Evolutionary conservation across 2,797 vertebrate genomes (phyloP), one percentile per base, ranked within the genome.

Genomic region (Heliangelus exortis): DNA sequence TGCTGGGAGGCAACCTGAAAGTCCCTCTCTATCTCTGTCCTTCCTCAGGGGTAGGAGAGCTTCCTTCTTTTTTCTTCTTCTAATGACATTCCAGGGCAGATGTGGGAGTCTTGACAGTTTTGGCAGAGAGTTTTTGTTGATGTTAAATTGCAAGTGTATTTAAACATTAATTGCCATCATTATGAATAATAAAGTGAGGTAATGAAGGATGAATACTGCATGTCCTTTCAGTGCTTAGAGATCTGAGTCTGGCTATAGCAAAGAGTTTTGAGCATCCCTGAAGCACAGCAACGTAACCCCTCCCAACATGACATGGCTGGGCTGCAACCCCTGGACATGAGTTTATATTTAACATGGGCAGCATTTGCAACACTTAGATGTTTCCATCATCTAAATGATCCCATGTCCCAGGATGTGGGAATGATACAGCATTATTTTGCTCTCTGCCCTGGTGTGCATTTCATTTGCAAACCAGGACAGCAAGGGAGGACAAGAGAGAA

Each of bases 261-360:
- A 57, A 22, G 25, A 31, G 7, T 16, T 72, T 73, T 83, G 45
- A 29, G 11, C 9, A 7, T 48, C 50, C 71, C n/a, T 61, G 20
- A 51, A n/a, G 48, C 3, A 8, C 0, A 14, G 11, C 29, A 55
- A 13, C 1, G 1, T 12, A 63, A 53, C 61, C 26, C 17, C 39
- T 8, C 13, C 28, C 66, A 17, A 12, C 1, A 3, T 29, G 59
- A n/a, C 9, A 4, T 1, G 21, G 9, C 7, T 0, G 0, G 22
- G 8, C n/a, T 21, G 48, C 36, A 43, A 26, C 39, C 39, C 39
- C 15, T 41, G 39, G 14, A 41, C 55, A 19, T 22, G 9, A 41
- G 11, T 34, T 78, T 72, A 41, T 6, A 5, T 39, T 26, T 17
- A 2, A 1, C 5, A 1, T 31, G 36, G 33, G 31, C 39, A 41